Conservation (phyloP, 2,797 vertebrate species). For the Graptemys geographica region DNA sequence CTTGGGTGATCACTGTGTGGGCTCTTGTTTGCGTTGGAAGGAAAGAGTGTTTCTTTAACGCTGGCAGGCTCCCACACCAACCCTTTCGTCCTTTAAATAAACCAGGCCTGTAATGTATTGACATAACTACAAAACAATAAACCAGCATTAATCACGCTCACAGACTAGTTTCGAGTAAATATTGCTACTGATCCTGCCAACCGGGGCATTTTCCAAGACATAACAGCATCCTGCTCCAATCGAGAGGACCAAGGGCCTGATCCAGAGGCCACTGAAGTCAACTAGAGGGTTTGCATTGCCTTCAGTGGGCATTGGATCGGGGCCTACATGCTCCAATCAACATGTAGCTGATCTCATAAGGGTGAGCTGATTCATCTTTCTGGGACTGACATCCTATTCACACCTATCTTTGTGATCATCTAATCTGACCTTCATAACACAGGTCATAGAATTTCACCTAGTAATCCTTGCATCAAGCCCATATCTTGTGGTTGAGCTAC, state of each 20-base stretch:
- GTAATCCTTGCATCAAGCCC: not conserved
- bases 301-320: not conserved
- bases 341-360: not conserved
- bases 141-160: accelerated
- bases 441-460: not conserved
- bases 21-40: not conserved
- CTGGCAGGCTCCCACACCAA: not conserved
- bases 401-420: not conserved
- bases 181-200: not conserved
- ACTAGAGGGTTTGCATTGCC: not conserved
- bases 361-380: not conserved
- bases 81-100: not conserved
- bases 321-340: not conserved
- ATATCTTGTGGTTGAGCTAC: not conserved
- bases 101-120: not conserved
- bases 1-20: not conserved
- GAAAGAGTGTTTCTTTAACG: not conserved
- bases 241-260: not conserved
- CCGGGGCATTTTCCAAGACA: not conserved
- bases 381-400: not conserved
- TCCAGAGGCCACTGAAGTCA: not conserved
- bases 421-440: not conserved
- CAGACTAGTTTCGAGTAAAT: not conserved
- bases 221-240: not conserved
- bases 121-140: not conserved